Evolutionary conservation across 2,113 vertebrate genomes (phyloP), one percentile per base, ranked within the genome.

Genomic region (Mormoops blainvillei): DNA sequence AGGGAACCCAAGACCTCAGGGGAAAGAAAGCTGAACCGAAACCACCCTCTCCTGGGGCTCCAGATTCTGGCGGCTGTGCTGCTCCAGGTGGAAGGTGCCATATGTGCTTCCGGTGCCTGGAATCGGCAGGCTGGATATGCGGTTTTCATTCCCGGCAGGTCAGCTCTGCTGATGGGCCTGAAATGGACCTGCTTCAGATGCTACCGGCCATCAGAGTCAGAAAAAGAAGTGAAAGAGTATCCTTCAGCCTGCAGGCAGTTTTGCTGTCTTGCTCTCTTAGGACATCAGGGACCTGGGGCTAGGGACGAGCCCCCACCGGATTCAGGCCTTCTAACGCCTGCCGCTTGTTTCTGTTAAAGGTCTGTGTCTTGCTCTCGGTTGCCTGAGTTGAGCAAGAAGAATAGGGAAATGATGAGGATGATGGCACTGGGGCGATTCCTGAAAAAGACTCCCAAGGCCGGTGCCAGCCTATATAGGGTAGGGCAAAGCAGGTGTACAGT

Each of bases 281-380:
- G 43, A 20, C 5, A 1, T 22, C 24, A 56, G n/a, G 52, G 70
- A 36, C 6, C 18, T 80, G 31, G 67, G 52, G 33, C 56, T 63
- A 26, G 28, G 18, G 86, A 31, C n/a, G 7, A 77, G 31, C 11
- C 12, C 9, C 61, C 7, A 7, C 36, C 50, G 52, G 12, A 68
- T 65, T 97, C 96, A 96, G 96, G 95, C 90, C 93, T 94, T 97
- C 86, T 86, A 84, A 92, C 96, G 80, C 95, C 74, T 88, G 76
- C 77, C 92, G 89, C 90, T 94, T 87, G 45, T 89, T 81, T 56
- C 7, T 83, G 84, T 52, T 91, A 92, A 97, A 97, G 52, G 88
- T 87, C 38, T 93, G 33, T 82, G 83, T 89, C 88, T 95, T 10
- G 0, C 50, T 76, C 68, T 95, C 96, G 38, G 89, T 91, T 92